Base-by-base conservation (phyloP, 2,888 invertebrate genomes). In the Drosophila eohydei region DNA sequence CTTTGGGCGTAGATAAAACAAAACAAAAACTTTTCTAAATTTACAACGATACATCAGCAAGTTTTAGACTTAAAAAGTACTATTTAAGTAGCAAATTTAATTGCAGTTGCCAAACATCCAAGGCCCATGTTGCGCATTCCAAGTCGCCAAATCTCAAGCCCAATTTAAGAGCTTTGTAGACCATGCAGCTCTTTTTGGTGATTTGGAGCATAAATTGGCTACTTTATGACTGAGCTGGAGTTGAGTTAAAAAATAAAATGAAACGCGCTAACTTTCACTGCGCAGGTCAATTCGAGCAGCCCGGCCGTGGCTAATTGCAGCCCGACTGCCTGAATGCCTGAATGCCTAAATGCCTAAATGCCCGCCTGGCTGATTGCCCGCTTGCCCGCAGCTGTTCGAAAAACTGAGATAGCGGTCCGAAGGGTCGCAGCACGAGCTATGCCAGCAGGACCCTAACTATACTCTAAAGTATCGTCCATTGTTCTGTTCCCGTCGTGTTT, bases 241-340 rank as follows among this genome's bases (percentile, higher is more conserved):
- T 30, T 36, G 21, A 61, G 51, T 63, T 66, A 64, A 63, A 81
- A 58, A 72, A 69, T 73, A 71, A 71, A 68, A 74, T 63, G 74
- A 80, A 78, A 56, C 59, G 51, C 64, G 62, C 28, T 21, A 81
- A 90, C 90, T 85, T 90, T 85, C 89, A 81, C 90, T 87, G 66
- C 58, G 58, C 69, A 70, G 61, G 57, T 43, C 50, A 54, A 34
- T 59, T 70, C 36, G 26, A 7, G 26, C 9, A 21, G 55, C 11
- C 26, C 5, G 28, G 40, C 54, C 54, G 40, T 54, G 28, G 54
- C 54, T 54, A 54, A 54, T 54, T 54, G 28, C n/a, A 40, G 16
- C 28, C 54, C 8, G n/a, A 6, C 52, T 52, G 36, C 36, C 38
- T 38, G 28, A n/a, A 52, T 32, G 52, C 21, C 36, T 4, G 3